Percentiles rank a stretch among this genome's conserved stretches.
Conservation (phyloP, 1,140 invertebrate species). For the Belonocnema kinseyi region DNA sequence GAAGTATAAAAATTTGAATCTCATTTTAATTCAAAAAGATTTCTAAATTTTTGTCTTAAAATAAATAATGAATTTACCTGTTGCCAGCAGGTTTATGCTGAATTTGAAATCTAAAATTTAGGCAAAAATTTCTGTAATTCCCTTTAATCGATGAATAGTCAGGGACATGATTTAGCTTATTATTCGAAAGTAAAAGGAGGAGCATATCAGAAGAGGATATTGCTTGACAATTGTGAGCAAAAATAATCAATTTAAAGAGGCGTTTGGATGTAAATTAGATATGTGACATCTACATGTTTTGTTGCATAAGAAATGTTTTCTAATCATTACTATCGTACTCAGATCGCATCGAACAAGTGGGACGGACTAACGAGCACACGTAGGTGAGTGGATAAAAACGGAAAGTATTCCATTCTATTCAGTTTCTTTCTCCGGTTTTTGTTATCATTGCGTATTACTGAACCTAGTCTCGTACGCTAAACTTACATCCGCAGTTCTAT, state of each 20-base stretch:
- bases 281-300: conserved; percentile 12
- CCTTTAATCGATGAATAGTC: too few relatives aligned
- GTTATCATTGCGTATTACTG: conserved; percentile 25
- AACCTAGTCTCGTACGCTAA: conserved; percentile 22
- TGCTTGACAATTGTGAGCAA: not conserved
- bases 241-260: not conserved
- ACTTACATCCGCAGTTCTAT: conserved; percentile 28
- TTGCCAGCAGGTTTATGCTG: too few relatives aligned
- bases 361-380: conserved; percentile 28
- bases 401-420: not conserved
- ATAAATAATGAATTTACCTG: too few relatives aligned
- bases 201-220: too few relatives aligned
- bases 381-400: conserved; percentile 6
- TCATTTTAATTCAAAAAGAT: too few relatives aligned
- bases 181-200: too few relatives aligned
- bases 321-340: conserved; percentile 14
- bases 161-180: too few relatives aligned
- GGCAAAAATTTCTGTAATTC: too few relatives aligned
- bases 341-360: conserved; percentile 18
- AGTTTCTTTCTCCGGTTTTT: conserved; percentile 21
- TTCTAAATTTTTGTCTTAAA: too few relatives aligned
- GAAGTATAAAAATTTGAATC: too few relatives aligned
- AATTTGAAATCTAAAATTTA: too few relatives aligned
- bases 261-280: conserved; percentile 15
- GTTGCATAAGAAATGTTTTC: conserved; percentile 28